Base-by-base conservation (phyloP, 64 coral and sea anemone species). In the Catalaphyllia jardinei region DNA sequence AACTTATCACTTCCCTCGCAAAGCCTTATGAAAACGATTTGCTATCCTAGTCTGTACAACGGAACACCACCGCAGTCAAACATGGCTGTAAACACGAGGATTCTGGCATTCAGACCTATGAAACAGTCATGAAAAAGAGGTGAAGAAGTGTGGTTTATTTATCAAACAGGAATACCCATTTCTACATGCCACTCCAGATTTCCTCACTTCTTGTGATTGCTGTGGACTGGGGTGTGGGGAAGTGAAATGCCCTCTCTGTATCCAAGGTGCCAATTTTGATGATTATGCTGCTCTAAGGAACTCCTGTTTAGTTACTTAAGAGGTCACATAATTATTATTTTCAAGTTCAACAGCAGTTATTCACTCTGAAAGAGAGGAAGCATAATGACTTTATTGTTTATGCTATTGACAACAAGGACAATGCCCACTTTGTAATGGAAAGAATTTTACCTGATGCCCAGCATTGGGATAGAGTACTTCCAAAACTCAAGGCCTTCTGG, bases 371-470 rank as follows among this genome's bases (percentile, higher is more conserved):
- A 27, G 74, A 91, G 25, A 74, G 83, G 52, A 29, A 52, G 74
- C n/a, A 76, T 31, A 55, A 67, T 91, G 84, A 95, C 64, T 95
- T 95, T 91, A 71, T 95, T 75, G 93, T 91, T 14, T 95, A 76
- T 91, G 84, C 55, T 77, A 46, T 46, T 46, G 42, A 46, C 42
- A 46, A 46, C 4, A 46, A 46, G 42, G 42, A 17, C 82, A 82
- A 20, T 57, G 91, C 88, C n/a, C 57, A 46, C 42, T 46, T 93
- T 52, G 83, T 86, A 46, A 46, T 46, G 42, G 42, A 46, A 46
- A 46, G 42, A 46, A 46, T 5, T 46, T 46, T 46, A 46, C 42
- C 42, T 46, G 42, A 46, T 46, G 42, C 6, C 42, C 42, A 8
- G 4, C 42, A 46, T 46, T 46, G 42, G 42, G 42, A 46, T 46